Conservation (phyloP, 2,113 vertebrate species). For the Chaetops frenatus region DNA sequence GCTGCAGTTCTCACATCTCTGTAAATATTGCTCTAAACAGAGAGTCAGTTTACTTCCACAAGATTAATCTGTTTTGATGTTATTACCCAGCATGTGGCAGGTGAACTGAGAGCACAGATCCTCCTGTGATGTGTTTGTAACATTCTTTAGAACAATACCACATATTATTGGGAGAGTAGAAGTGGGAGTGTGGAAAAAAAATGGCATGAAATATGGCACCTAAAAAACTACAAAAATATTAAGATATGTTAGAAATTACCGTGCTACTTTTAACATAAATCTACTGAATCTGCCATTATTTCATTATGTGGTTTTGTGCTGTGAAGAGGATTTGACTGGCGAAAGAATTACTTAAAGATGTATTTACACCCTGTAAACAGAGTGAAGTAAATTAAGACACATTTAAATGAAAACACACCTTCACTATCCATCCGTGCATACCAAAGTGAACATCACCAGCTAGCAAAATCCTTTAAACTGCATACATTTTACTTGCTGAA, state of each 20-base stretch:
- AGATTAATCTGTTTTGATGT: background rate
- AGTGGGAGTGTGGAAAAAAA: background rate
- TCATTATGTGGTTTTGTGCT: background rate
- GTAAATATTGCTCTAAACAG: background rate
- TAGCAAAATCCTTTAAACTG: background rate
- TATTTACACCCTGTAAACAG: background rate
- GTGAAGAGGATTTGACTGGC: background rate
- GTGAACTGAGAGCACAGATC: background rate
- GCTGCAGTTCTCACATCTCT: background rate
- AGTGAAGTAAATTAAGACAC: background rate
- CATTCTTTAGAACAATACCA: slow-evolving; percentile 33
- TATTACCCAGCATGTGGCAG: background rate
- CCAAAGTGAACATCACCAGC: background rate
- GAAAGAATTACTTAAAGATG: background rate
- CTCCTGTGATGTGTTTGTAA: background rate
- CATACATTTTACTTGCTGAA: background rate
- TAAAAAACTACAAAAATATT: background rate
- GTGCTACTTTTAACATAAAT: background rate
- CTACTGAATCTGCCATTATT: background rate
- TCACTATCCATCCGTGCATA: background rate
- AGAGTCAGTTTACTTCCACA: background rate
- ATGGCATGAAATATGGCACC: background rate
- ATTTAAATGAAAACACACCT: background rate
- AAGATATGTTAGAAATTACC: slow-evolving; percentile 19
- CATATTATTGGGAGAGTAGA: background rate